Conservation (phyloP, 2,888 invertebrate species). For the Allophyes oxyacanthae region DNA sequence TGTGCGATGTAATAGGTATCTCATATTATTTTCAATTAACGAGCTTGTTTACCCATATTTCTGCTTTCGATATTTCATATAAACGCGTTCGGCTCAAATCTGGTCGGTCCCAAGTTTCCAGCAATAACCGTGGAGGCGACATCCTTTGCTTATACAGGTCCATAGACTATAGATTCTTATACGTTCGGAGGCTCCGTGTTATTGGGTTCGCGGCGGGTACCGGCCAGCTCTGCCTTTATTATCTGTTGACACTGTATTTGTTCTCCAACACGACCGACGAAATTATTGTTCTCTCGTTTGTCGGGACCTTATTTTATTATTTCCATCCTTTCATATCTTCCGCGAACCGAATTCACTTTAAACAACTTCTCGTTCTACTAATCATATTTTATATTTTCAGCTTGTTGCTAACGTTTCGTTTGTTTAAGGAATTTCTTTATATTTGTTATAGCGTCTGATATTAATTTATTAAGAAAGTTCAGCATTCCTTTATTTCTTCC, state of each 20-base stretch:
- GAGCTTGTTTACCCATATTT: constrained; percentile 58
- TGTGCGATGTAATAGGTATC: constrained; percentile 31
- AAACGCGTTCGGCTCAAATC: constrained; percentile 68
- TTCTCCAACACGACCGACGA: constrained; percentile 69
- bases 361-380: constrained; percentile 54
- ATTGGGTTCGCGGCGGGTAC: constrained; percentile 71
- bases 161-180: constrained; percentile 67
- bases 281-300: constrained; percentile 72
- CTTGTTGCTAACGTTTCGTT: constrained; percentile 42
- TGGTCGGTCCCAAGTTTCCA: constrained; percentile 63
- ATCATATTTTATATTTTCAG: constrained; percentile 54
- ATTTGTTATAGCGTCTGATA: constrained; percentile 57
- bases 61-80: constrained; percentile 63
- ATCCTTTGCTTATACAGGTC: constrained; percentile 71
- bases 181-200: constrained; percentile 68
- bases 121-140: constrained; percentile 69
- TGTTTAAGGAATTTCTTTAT: constrained; percentile 48
- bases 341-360: constrained; percentile 54
- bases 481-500: constrained; percentile 45
- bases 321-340: constrained; percentile 52
- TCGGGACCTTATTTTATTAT: constrained; percentile 62
- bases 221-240: constrained; percentile 73
- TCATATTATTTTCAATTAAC: constrained; percentile 49
- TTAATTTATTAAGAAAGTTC: constrained; percentile 63
- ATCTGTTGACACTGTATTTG: constrained; percentile 78